These are phyloP conservation scores for Miniopterus natalensis DNA, from an alignment of 2,113 vertebrate species.

Conservation along the genomic window DNA sequence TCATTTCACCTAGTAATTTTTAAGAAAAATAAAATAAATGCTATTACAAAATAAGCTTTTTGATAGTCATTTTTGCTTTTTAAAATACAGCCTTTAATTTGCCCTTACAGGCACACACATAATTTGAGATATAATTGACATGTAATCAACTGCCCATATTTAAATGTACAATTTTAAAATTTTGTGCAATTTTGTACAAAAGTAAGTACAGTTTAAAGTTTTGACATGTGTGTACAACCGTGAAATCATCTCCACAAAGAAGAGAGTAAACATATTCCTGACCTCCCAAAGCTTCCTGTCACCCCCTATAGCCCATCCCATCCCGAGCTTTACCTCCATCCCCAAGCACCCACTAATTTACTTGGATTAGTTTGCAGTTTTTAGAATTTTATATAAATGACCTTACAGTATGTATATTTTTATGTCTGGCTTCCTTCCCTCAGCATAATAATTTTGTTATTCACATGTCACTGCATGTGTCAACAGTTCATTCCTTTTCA, in stretches of 20 bases:
- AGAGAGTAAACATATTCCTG: neutral
- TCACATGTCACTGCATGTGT: neutral
- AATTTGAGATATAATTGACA: neutral
- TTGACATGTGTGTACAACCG: neutral
- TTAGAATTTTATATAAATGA: slow-evolving; percentile 22
- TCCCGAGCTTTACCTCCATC: neutral
- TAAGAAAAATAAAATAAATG: slow-evolving; percentile 26
- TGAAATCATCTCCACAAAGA: neutral
- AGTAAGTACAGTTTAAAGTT: neutral
- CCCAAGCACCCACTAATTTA: neutral
- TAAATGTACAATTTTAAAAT: neutral
- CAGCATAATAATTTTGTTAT: neutral
- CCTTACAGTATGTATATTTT: neutral
- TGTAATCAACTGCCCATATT: neutral
- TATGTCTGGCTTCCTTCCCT: neutral
- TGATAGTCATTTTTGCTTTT: neutral
- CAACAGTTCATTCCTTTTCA: neutral
- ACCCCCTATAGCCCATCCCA: neutral
- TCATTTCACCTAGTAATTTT: slow-evolving; percentile 6
- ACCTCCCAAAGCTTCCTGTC: neutral
- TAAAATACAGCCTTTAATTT: neutral
- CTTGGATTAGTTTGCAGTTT: neutral
- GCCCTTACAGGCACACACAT: neutral
- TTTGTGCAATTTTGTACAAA: neutral
- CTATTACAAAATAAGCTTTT: neutral